Percentiles rank a stretch among this genome's conserved stretches.
Conservation (phyloP, 2,888 invertebrate genomes). For the Adelognathus sp. region DNA sequence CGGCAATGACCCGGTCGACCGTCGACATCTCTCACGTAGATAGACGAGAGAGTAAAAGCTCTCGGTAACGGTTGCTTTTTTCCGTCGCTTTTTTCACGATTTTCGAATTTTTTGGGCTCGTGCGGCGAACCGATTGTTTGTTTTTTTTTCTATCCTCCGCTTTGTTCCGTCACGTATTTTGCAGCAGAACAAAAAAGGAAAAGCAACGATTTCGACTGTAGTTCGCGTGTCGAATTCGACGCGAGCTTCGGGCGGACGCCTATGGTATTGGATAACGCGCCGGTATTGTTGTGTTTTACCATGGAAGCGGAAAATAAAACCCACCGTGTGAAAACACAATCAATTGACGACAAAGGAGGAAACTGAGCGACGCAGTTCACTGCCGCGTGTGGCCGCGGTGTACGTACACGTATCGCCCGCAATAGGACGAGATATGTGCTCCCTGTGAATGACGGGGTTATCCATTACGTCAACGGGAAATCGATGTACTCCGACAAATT, state of each 20-base stretch:
- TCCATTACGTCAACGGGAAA: conserved; percentile 4
- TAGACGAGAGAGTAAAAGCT: neutral
- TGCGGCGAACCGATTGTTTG: neutral
- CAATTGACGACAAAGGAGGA: neutral
- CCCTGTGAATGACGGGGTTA: neutral
- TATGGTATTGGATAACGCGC: neutral
- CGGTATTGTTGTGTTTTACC: neutral
- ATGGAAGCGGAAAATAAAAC: neutral
- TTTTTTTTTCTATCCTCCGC: neutral
- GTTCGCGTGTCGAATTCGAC: neutral
- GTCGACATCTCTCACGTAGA: neutral
- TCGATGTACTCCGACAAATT: conserved; percentile 20
- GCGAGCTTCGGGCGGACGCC: neutral
- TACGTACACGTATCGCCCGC: neutral
- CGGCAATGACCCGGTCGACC: neutral
- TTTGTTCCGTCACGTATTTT: neutral
- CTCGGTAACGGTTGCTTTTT: neutral
- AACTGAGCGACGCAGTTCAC: conserved; percentile 12
- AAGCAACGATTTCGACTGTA: neutral
- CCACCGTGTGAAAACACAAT: neutral
- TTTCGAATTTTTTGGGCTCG: neutral
- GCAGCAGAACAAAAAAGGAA: neutral
- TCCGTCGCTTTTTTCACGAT: neutral
- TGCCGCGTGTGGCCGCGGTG: neutral
- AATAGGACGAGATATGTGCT: neutral